Evolutionary conservation across 2,113 vertebrate species (phyloP).

Genomic region (Podiceps cristatus): DNA sequence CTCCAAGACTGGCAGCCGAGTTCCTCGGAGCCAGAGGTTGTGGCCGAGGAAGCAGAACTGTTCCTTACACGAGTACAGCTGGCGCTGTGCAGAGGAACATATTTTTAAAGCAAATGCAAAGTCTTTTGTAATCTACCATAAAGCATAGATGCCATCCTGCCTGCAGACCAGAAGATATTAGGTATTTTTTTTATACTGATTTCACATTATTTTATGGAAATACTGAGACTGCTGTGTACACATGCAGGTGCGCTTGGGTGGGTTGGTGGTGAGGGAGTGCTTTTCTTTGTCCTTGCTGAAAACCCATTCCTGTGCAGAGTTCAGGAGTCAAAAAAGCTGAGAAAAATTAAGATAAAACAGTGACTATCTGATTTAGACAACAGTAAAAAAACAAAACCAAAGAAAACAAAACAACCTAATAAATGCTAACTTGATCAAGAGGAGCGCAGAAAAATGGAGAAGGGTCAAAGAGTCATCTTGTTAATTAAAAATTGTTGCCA

Average conservation of each 20-base stretch:
- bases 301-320: background rate
- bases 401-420: background rate
- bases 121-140: background rate
- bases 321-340: background rate
- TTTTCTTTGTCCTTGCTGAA: background rate
- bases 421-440: background rate
- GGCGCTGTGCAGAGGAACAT: background rate
- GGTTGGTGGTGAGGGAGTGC: background rate
- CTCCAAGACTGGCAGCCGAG: background rate
- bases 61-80: background rate
- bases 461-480: background rate
- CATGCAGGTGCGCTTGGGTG: rapidly evolving
- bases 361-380: background rate
- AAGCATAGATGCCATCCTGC: background rate
- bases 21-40: background rate
- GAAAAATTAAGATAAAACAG: background rate
- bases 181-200: background rate
- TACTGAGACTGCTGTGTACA: background rate
- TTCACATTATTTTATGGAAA: background rate
- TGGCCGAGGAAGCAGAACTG: background rate
- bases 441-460: background rate
- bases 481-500: background rate
- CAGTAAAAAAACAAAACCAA: background rate
- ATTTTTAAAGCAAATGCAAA: background rate
- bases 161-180: background rate